These are phyloP conservation scores for Tribolium madens DNA, from an alignment of 1,140 invertebrate species.

Conservation along the genomic window DNA sequence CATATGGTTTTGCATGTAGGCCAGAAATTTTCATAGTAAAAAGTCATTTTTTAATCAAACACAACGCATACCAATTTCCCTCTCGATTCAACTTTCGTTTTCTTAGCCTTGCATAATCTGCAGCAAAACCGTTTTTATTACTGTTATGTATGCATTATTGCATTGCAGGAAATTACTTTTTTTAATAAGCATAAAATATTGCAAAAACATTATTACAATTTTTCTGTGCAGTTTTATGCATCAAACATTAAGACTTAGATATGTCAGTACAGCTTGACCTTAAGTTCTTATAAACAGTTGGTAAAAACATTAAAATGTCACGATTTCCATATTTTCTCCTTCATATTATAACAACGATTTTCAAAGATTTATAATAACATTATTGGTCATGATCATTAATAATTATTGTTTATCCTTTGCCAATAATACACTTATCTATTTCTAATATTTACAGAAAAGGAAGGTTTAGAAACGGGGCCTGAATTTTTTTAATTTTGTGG, in stretches of 20 bases:
- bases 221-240: background rate
- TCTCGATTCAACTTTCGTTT: no score
- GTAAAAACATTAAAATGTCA: background rate
- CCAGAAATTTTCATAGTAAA: no score
- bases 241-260: background rate
- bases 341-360: background rate
- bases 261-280: background rate
- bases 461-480: no score
- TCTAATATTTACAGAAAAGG: no score
- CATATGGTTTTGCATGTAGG: no score
- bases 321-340: background rate
- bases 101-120: no score
- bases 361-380: background rate
- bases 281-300: background rate
- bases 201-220: background rate
- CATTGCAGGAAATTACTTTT: background rate
- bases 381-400: background rate
- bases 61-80: no score
- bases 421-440: background rate
- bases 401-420: background rate
- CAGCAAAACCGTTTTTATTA: background rate
- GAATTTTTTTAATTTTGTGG: no score
- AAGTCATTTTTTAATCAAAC: no score
- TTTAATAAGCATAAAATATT: background rate
- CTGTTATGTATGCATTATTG: background rate